These are phyloP conservation scores for Phaethon lepturus DNA, from an alignment of 2,113 vertebrate species.

Conservation along the genomic window DNA sequence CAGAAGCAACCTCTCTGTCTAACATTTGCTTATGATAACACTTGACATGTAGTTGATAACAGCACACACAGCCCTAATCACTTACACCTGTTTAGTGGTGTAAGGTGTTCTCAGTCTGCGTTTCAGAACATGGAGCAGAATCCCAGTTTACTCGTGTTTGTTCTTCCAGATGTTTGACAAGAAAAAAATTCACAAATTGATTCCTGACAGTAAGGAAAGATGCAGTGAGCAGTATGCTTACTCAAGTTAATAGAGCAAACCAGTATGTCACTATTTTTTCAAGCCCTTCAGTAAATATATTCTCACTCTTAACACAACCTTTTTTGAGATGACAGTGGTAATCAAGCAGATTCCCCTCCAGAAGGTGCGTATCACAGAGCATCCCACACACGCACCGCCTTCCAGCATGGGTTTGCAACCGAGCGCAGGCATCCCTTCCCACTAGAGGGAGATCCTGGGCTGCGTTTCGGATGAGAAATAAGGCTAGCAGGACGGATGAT, in stretches of 20 bases:
- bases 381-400: fast-evolving
- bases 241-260: background rate
- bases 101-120: background rate
- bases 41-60: background rate
- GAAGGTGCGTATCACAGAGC: background rate
- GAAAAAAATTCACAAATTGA: background rate
- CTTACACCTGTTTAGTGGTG: background rate
- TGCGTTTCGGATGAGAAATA: background rate
- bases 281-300: background rate
- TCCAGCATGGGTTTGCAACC: background rate
- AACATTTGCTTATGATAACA: background rate
- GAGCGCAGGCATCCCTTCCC: background rate
- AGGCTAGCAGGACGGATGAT: background rate
- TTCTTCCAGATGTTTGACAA: background rate
- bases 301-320: background rate
- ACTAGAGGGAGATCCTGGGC: slow-evolving; percentile 45
- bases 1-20: background rate
- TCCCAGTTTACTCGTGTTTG: background rate
- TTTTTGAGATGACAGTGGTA: background rate
- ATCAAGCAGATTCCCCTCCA: background rate
- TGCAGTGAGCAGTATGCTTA: fast-evolving
- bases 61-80: background rate
- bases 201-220: background rate
- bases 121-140: background rate
- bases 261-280: background rate